A percentile compares a stretch with the other conserved stretches of the same genome.
phyloP scores from a whole-genome alignment of 2,113 vertebrate genomes.

The Machaerirhynchus nigripectus region DNA sequence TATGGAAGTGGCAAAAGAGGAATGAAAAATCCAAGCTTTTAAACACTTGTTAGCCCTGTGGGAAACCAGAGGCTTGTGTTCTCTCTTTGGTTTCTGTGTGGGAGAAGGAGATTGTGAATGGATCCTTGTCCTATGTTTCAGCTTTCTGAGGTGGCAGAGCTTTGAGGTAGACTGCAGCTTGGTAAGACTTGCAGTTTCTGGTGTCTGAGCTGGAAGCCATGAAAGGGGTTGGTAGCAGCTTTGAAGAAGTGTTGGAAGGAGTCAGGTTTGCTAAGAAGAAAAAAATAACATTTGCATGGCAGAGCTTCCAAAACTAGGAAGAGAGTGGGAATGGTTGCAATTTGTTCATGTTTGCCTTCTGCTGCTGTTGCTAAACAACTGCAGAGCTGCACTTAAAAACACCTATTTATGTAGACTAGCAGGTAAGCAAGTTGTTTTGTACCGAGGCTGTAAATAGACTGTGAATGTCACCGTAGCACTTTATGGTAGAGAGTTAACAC shows the following conservation, averaged over 20 bases:
- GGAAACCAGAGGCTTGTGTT: neutral
- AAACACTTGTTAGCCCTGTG: neutral
- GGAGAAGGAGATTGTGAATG: neutral
- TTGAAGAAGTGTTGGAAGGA: neutral
- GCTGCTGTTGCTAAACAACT: slow-evolving; percentile 22
- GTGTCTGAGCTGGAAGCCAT: neutral
- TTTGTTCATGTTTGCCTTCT: neutral
- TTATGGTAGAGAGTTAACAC: neutral
- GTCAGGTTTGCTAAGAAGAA: neutral
- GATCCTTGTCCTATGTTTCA: neutral
- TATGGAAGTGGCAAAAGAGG: neutral
- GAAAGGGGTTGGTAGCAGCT: neutral
- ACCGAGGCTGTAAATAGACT: neutral
- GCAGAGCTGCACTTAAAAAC: neutral
- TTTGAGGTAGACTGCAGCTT: neutral
- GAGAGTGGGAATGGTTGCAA: neutral
- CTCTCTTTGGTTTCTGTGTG: neutral
- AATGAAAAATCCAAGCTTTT: neutral
- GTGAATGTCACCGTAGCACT: neutral
- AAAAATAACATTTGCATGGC: neutral
- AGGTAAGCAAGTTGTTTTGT: slow-evolving; percentile 12
- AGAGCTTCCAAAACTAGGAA: neutral
- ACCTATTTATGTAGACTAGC: neutral
- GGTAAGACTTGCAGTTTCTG: neutral
- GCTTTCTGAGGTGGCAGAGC: neutral